Percentiles rank a stretch among this genome's conserved stretches.
These are phyloP conservation scores for Myocastor coypus DNA, from an alignment of 2,113 vertebrate species.

Conservation along the genomic window DNA sequence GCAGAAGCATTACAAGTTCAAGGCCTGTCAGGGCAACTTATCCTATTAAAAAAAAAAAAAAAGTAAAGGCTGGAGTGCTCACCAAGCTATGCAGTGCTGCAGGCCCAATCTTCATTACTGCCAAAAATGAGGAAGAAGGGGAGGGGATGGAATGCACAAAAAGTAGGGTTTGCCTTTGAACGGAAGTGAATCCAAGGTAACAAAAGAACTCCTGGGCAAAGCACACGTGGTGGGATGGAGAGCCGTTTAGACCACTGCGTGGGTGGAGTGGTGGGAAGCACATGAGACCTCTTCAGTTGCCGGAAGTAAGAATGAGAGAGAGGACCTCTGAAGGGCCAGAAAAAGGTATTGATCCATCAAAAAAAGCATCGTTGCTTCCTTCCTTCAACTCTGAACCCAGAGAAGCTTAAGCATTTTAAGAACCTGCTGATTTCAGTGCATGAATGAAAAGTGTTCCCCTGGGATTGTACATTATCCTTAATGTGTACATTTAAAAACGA, in stretches of 20 bases:
- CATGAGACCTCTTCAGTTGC: background rate
- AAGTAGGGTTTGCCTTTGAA: background rate
- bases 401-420: background rate
- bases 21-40: background rate
- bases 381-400: background rate
- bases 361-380: background rate
- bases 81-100: background rate
- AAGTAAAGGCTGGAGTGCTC: too few species aligned
- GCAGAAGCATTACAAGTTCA: background rate
- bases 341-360: background rate
- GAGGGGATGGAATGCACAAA: background rate
- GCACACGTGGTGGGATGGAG: background rate
- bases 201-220: background rate
- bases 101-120: background rate
- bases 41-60: background rate
- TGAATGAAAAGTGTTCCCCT: background rate
- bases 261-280: background rate
- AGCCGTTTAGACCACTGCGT: rapidly evolving
- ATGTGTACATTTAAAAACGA: background rate
- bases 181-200: background rate
- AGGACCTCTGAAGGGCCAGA: background rate
- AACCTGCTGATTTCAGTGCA: background rate
- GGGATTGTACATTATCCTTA: background rate
- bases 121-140: background rate
- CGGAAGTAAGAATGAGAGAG: background rate